Evolutionary conservation across 2,113 vertebrate species (phyloP), one percentile per base, ranked within the genome.

Genomic region (Tricholaema leucomelas): DNA sequence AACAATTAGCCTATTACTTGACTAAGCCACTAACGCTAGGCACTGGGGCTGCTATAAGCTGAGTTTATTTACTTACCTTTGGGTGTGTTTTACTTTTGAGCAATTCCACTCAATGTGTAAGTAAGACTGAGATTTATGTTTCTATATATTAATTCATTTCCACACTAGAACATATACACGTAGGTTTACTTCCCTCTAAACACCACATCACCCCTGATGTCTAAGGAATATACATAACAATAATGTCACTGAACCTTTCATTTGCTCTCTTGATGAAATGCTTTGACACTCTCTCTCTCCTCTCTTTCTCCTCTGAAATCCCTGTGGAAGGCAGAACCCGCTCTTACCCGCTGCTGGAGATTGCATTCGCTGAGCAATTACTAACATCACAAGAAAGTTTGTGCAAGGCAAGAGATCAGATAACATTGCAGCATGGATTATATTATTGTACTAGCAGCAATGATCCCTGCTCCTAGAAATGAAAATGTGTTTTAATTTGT

Each of bases 401-500:
- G 84, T 87, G 87, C 63, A 90, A 94, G 91, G 78, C 78, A 85
- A 92, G 58, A 69, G 75, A 93, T 90, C 81, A 74, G 40, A 38
- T 44, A 94, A 54, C 71, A 67, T 14, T 80, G 86, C 69, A 91
- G 66, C 81, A 91, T 1, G 11, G 92, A 90, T 78, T 94, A 80
- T 83, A 79, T 90, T 94, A 56, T 95, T 93, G 63, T 92, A 94
- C 86, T 73, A 74, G 17, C 84, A 85, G 87, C 88, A 91, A 70
- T 92, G 82, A 92, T 87, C 78, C 79, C 85, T 91, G 85, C 50
- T 80, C 67, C 65, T 95, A 89, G 93, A 96, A 96, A 95, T 92
- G 85, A 95, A 97, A 95, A 94, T 96, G 89, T 93, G 73, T 95
- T 95, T 97, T 95, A 97, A 97, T 97, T 95, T 95, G 86, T 96